phyloP scores from a whole-genome alignment of 2,797 vertebrate genomes.

The Masticophis lateralis region DNA sequence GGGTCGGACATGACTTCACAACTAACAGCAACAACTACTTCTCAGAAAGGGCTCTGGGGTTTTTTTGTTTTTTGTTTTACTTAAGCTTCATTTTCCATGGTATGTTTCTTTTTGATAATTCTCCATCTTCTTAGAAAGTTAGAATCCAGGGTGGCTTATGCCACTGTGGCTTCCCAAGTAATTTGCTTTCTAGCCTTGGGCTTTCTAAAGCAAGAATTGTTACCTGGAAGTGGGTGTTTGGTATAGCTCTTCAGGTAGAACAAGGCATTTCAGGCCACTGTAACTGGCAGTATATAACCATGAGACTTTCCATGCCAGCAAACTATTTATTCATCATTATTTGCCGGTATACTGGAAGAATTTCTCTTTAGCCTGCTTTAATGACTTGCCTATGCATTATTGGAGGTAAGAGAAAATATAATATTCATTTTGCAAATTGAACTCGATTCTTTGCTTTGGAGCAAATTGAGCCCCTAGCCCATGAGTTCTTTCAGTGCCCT shows the following conservation, averaged over 20 bases:
- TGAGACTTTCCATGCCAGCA: background rate
- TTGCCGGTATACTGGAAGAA: background rate
- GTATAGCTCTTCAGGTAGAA: background rate
- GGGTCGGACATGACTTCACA: no score
- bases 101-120: background rate
- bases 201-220: background rate
- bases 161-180: background rate
- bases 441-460: background rate
- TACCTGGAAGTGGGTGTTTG: background rate
- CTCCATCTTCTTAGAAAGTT: background rate
- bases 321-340: background rate
- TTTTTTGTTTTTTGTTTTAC: background rate
- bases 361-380: background rate
- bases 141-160: background rate
- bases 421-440: background rate
- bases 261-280: background rate
- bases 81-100: background rate
- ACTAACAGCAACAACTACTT: background rate
- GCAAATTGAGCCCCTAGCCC: background rate
- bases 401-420: background rate
- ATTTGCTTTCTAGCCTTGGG: background rate
- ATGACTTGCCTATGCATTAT: background rate
- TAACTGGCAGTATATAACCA: background rate
- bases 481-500: background rate
- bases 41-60: background rate